phyloP scores from a whole-genome alignment of 2,797 vertebrate genomes.

The Argentina silus region DNA sequence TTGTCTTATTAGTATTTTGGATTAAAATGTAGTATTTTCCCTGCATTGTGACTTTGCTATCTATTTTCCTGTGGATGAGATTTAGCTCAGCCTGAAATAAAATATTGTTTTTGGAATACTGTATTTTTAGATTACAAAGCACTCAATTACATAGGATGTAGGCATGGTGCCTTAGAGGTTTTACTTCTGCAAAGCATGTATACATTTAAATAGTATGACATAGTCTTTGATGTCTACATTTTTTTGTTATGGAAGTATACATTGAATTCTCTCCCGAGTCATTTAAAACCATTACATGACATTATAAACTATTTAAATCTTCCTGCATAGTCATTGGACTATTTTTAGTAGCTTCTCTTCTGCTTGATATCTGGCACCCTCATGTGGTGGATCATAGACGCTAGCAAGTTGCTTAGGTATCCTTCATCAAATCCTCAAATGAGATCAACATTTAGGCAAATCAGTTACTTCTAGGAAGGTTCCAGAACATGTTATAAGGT shows the following conservation, averaged over 20 bases:
- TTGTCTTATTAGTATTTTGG: too few species aligned
- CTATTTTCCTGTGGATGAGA: not conserved
- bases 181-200: too few species aligned
- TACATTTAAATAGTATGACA: too few species aligned
- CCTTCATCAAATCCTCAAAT: slow-evolving; percentile 21
- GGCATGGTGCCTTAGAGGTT: too few species aligned
- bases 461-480: slow-evolving; percentile 14
- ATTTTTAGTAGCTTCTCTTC: not conserved
- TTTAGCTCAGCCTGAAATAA: not conserved
- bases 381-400: slow-evolving; percentile 33
- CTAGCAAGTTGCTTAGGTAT: not conserved
- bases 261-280: not conserved
- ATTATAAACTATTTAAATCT: too few species aligned
- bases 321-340: not conserved
- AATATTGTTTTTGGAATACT: not conserved
- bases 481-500: slow-evolving; percentile 9
- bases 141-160: too few species aligned
- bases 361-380: slow-evolving; percentile 34
- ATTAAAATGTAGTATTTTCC: too few species aligned
- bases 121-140: too few species aligned
- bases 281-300: too few species aligned
- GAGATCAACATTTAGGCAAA: not conserved
- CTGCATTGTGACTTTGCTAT: not conserved
- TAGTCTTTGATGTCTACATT: too few species aligned
- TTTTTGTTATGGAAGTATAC: too few species aligned